A percentile compares a stretch with the other conserved stretches of the same genome.
Conservation (phyloP, 2,113 vertebrate genomes). For the Rhea pennata region DNA sequence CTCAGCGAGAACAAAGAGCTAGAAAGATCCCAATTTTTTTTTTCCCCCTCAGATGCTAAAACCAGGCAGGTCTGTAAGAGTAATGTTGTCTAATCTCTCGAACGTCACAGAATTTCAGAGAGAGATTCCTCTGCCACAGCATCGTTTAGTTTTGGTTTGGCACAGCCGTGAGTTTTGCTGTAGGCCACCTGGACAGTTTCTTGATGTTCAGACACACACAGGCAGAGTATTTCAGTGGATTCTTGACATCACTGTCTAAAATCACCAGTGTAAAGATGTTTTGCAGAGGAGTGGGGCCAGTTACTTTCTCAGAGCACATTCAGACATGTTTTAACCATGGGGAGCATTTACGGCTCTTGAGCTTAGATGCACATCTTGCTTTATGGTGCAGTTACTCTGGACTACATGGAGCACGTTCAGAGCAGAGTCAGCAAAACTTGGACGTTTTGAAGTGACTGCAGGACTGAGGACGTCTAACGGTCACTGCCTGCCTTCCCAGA, state of each 20-base stretch:
- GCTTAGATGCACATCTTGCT: rapidly evolving
- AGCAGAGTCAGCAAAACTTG: neutral
- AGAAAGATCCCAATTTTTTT: neutral
- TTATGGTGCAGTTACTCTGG: neutral
- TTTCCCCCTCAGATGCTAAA: neutral
- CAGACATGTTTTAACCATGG: neutral
- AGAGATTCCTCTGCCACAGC: neutral
- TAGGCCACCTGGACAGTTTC: neutral
- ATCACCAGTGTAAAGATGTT: neutral
- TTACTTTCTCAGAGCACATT: neutral
- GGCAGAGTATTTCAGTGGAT: neutral
- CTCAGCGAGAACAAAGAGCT: neutral
- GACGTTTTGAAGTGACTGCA: neutral
- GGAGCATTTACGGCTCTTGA: neutral
- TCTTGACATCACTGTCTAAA: neutral
- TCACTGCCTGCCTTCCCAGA: too few species aligned
- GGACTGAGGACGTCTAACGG: rapidly evolving
- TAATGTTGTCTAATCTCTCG: neutral
- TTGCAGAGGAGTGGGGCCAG: neutral
- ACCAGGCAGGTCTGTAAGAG: neutral
- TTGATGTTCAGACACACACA: neutral
- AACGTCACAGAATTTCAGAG: neutral
- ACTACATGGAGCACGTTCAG: neutral
- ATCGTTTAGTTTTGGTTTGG: neutral
- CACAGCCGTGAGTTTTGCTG: neutral